Conservation (phyloP, 2,113 vertebrate species). For the Lagenorhynchus albirostris region DNA sequence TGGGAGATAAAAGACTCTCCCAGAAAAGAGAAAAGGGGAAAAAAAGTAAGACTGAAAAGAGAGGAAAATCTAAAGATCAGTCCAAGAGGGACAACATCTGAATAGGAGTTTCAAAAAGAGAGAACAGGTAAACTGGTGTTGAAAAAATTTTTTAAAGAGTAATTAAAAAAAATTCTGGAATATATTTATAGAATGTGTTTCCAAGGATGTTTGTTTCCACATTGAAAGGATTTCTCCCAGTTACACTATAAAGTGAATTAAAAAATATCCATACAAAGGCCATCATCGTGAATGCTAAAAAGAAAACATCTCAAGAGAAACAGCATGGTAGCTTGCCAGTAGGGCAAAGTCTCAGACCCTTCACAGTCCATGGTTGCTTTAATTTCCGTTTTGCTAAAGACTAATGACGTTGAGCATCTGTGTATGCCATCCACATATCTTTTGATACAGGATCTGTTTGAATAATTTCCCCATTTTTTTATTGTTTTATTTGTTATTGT, state of each 20-base stretch:
- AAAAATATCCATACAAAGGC: neutral
- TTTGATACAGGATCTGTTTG: neutral
- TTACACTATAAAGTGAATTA: neutral
- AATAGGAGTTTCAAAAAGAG: neutral
- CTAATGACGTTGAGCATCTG: neutral
- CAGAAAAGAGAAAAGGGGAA: neutral
- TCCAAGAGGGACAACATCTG: neutral
- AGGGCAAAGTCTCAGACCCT: neutral
- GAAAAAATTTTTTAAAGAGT: neutral
- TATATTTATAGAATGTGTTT: constrained; percentile 15
- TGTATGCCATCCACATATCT: neutral
- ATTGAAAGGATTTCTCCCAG: neutral
- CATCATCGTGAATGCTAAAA: neutral
- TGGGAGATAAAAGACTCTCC: neutral
- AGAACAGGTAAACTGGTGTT: neutral
- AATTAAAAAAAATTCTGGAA: neutral
- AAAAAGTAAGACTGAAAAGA: neutral
- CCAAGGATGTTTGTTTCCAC: neutral
- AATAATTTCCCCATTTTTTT: neutral
- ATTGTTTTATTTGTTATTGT: neutral
- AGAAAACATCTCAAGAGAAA: neutral
- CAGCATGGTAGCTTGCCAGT: neutral
- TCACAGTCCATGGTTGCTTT: neutral
- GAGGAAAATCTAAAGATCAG: neutral
- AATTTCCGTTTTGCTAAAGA: constrained; percentile 6